Evolutionary conservation across 1,140 invertebrate genomes (phyloP).

Genomic region (Anastrepha ludens): DNA sequence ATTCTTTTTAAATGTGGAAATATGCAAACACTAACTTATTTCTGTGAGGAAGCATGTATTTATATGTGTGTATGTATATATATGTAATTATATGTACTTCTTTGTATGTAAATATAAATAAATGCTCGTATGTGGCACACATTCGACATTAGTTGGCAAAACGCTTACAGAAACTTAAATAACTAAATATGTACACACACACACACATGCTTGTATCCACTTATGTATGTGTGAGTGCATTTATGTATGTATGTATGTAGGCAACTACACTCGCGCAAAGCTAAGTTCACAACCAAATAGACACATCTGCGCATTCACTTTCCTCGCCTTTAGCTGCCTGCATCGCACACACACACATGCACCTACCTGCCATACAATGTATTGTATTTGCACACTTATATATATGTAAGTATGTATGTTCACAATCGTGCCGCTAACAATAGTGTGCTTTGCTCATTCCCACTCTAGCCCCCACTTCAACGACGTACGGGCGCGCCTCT

Average conservation of each 20-base stretch:
- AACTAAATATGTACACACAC: neutral
- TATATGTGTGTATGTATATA: too few relatives aligned
- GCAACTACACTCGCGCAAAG: too few relatives aligned
- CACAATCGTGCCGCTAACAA: too few relatives aligned
- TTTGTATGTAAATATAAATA: neutral
- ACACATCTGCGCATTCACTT: neutral
- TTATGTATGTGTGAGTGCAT: too few relatives aligned
- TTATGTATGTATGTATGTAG: neutral
- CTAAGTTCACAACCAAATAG: neutral
- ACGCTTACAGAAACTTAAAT: neutral
- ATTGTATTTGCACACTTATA: too few relatives aligned
- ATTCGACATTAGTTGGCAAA: constrained; percentile 43
- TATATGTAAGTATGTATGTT: too few relatives aligned
- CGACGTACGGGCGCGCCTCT: neutral
- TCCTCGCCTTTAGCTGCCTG: neutral
- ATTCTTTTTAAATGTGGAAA: neutral
- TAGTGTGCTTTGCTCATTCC: too few relatives aligned
- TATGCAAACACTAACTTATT: neutral
- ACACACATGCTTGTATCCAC: neutral
- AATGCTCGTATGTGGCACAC: neutral
- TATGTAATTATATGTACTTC: neutral
- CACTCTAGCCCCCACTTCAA: too few relatives aligned
- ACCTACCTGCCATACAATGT: too few relatives aligned
- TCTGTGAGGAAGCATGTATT: neutral
- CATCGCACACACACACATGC: neutral